Conservation (phyloP, 2,113 vertebrate genomes). For the Percopsis transmontana region DNA sequence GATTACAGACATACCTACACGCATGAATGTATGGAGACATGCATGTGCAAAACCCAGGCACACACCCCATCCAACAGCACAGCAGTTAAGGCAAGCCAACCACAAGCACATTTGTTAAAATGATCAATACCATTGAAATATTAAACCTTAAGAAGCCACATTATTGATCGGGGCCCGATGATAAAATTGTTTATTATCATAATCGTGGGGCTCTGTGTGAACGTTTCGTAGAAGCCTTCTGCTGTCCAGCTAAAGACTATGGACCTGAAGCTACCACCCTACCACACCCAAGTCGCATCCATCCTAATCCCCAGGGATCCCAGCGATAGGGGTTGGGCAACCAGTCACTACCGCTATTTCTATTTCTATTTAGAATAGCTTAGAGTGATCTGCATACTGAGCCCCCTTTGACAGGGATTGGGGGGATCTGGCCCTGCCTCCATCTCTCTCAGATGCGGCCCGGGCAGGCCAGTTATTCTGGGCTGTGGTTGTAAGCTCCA, state of each 20-base stretch:
- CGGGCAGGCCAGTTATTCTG: conserved; percentile 35
- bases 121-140: conserved; percentile 98
- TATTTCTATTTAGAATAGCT: conserved; percentile 41
- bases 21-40: conserved; percentile 12
- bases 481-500: conserved; percentile 33
- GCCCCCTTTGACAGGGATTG: conserved; percentile 38
- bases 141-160: conserved; percentile 94
- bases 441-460: not conserved
- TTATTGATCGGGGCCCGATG: conserved; percentile 93
- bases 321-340: conserved; percentile 14
- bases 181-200: conserved; percentile 97
- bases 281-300: not conserved
- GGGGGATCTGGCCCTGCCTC: not conserved
- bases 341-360: conserved; percentile 44
- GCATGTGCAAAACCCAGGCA: conserved; percentile 10
- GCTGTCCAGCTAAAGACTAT: no score
- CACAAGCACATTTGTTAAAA: conserved; percentile 89
- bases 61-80: conserved; percentile 41
- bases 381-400: conserved; percentile 48
- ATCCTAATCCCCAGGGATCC: conserved; percentile 7
- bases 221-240: conserved; percentile 60
- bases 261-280: conserved; percentile 25
- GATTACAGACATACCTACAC: conserved; percentile 1
- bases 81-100: no score
- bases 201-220: conserved; percentile 73